A percentile compares a stretch with the other conserved stretches of the same genome.
Conservation (phyloP, 2,888 invertebrate genomes). For the Leptopterna dolabrata region DNA sequence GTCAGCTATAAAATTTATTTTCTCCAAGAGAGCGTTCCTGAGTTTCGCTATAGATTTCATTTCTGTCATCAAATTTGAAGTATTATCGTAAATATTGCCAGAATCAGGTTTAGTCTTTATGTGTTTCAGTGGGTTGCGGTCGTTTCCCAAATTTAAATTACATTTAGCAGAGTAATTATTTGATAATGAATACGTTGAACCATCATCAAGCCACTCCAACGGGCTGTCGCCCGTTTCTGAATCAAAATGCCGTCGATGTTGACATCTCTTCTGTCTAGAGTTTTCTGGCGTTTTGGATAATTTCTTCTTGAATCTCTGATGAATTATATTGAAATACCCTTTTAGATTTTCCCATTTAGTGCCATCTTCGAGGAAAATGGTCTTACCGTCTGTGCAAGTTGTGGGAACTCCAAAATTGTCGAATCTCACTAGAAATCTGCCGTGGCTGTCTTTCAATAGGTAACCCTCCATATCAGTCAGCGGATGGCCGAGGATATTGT, state of each 20-base stretch:
- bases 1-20: background rate
- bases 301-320: background rate
- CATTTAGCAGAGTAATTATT: background rate
- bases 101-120: background rate
- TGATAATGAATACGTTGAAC: background rate
- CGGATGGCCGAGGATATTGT: background rate
- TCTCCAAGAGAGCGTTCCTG: slow-evolving; percentile 4
- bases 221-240: background rate
- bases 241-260: background rate
- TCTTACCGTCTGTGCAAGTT: background rate
- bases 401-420: slow-evolving; percentile 8
- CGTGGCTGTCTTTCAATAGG: slow-evolving; percentile 21
- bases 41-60: slow-evolving; percentile 1
- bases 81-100: background rate
- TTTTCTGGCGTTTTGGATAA: background rate
- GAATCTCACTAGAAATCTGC: slow-evolving; percentile 10
- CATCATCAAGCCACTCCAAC: background rate
- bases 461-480: slow-evolving; percentile 25
- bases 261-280: background rate
- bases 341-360: background rate
- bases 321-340: background rate
- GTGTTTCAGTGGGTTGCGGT: background rate
- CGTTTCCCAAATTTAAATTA: background rate
- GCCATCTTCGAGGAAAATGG: background rate
- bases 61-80: background rate